Percentiles rank a stretch among this genome's conserved stretches.
Evolutionary conservation across 2,113 vertebrate species (phyloP).

Genomic region (Nanorana parkeri): DNA sequence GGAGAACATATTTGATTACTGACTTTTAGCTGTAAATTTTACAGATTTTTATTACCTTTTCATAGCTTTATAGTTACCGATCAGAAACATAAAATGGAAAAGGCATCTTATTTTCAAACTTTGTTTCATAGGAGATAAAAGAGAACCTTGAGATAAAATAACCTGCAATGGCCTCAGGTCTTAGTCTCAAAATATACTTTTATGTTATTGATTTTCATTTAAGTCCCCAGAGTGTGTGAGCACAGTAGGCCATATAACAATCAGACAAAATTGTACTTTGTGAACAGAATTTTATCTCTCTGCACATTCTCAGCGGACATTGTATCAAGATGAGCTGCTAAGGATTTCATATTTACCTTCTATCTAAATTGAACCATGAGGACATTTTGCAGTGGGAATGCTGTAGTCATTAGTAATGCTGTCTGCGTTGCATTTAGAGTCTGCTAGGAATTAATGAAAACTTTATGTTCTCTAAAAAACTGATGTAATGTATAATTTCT

Average conservation of each 20-base stretch:
- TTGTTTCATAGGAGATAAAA: neutral
- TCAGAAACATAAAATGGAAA: neutral
- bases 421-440: neutral
- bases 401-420: conserved; percentile 14
- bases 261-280: conserved; percentile 46
- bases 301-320: conserved; percentile 35
- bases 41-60: neutral
- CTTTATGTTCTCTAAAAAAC: neutral
- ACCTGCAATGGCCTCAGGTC: conserved; percentile 8
- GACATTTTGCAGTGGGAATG: conserved; percentile 32
- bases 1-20: too few relatives aligned
- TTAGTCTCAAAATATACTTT: conserved; percentile 29
- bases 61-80: neutral
- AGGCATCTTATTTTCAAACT: neutral
- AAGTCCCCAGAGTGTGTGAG: conserved; percentile 34
- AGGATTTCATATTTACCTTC: conserved; percentile 59
- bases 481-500: too few relatives aligned
- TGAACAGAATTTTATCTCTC: conserved; percentile 61
- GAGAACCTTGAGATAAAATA: conserved; percentile 36
- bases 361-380: conserved; percentile 57
- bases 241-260: conserved; percentile 48
- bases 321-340: conserved; percentile 53
- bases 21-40: too few relatives aligned
- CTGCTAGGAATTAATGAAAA: conserved; percentile 15
- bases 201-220: conserved; percentile 48